Evolutionary conservation across 2,797 vertebrate genomes (phyloP), one percentile per base, ranked within the genome.

Genomic region (Sardinella longiceps): DNA sequence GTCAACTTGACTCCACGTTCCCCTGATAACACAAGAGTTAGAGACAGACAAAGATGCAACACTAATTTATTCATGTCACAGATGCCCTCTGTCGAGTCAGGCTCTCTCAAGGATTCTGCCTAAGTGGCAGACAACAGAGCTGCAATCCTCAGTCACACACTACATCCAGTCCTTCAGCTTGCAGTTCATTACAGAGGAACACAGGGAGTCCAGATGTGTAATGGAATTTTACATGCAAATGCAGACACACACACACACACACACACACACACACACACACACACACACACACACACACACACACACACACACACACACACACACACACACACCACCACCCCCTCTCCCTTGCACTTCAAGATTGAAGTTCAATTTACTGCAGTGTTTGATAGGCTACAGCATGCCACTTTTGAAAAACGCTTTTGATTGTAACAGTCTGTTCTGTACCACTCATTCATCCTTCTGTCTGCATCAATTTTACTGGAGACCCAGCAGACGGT

Each of bases 31-130:
- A 7, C 39, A 56, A 81, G 80, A 83, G 60, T 83, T 45, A 81
- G 83, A 88, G 70, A 77, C 70, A 20, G 37, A 86, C 85, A 85
- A 87, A 90, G 86, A 91, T 87, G 86, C 80, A 83, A 87, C 89
- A 83, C 89, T 93, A 92, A 91, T 91, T 93, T 90, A 92, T 91
- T 92, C 88, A 92, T 92, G 92, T 92, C 89, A 90, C 92, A 92
- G 89, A 93, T 60, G 87, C 90, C 88, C 90, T 92, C 90, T 92
- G 93, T 92, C 91, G 91, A 92, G 91, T 90, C 91, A 92, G 92
- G 90, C 92, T 89, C 91, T 90, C 92, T 92, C 92, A 92, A 88
- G 85, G 80, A 33, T 81, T 0, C 83, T 82, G 86, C 25, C 30
- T 84, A 88, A 84, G 86, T 86, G 86, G 84, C 80, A 39, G 90